Base-by-base conservation (phyloP, 2,888 invertebrate genomes). In the Dioctria rufipes region DNA sequence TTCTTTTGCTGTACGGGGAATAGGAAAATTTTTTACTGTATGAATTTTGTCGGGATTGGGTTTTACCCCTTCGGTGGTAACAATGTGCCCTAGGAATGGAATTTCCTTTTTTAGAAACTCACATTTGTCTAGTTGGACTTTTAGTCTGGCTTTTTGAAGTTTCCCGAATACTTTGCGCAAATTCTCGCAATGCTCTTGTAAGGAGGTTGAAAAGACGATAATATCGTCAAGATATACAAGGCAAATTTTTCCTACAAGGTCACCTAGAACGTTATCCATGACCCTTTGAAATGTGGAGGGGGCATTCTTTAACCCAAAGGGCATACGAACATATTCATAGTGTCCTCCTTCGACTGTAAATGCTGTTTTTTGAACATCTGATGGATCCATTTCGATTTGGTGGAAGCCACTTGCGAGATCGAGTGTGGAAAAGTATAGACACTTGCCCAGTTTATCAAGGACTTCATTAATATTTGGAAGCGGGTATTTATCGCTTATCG, bases 381-480 rank as follows among this genome's bases (percentile, higher is more conserved):
- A 6, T 13, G 69, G 39, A 5, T 81, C n/a, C 83, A 86, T 84
- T 5, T 81, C 81, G 3, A 86, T 86, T 73, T 86, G 85, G 40
- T 86, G 84, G 51, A 85, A 85, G 2, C 86, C 85, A 25, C 25
- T 84, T 0, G 85, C 84, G 3, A 86, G 58, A 73, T 86, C 85
- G 3, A 85, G 39, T 13, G 83, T 84, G 1, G 86, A 84, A 78
- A 88, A 88, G 82, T 88, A 88, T 81, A 85, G 83, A 4, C 85
- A 83, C 77, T 85, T 84, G 46, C 87, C 86, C 80, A 88, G 79
- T 83, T 87, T 85, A 80, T 87, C 86, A 40, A 87, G 80, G 67
- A 88, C 86, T 63, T 87, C 86, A 5, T 82, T 83, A n/a, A 87
- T 88, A 81, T 86, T 86, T 0, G 87, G 86, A 43, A 87, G 77